Evolutionary conservation across 2,113 vertebrate genomes (phyloP).

Genomic region (Odocoileus virginianus): DNA sequence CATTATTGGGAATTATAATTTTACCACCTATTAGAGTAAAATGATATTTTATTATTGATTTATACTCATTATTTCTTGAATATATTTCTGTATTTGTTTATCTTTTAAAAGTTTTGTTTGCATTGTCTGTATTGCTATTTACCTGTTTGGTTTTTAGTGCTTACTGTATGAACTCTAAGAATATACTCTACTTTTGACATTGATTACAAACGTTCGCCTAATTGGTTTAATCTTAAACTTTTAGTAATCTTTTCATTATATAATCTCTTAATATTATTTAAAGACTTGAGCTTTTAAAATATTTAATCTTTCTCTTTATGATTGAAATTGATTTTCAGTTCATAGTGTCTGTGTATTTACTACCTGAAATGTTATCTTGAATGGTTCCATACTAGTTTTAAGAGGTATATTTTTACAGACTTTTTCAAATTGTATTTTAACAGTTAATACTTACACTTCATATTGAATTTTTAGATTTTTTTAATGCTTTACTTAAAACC

Average conservation of each 20-base stretch:
- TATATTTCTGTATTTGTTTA: background rate
- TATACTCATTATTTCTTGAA: background rate
- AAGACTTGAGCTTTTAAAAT: background rate
- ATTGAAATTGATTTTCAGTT: background rate
- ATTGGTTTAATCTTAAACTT: background rate
- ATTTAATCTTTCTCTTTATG: background rate
- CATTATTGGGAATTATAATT: background rate
- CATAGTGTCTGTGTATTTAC: background rate
- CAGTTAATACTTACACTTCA: background rate
- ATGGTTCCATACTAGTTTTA: background rate
- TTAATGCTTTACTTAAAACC: background rate
- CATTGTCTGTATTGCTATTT: background rate
- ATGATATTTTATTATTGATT: background rate
- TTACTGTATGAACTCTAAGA: background rate
- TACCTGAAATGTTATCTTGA: background rate
- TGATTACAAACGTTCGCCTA: background rate
- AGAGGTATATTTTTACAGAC: background rate
- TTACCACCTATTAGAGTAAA: background rate
- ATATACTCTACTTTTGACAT: background rate
- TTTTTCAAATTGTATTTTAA: conserved; percentile 21
- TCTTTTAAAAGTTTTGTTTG: background rate
- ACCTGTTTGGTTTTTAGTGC: background rate
- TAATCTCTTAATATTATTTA: background rate
- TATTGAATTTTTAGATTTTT: background rate
- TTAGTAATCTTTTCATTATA: background rate